Evolutionary conservation across 2,888 invertebrate species (phyloP), one percentile per base, ranked within the genome.

Genomic region (Mimachlamys varia): DNA sequence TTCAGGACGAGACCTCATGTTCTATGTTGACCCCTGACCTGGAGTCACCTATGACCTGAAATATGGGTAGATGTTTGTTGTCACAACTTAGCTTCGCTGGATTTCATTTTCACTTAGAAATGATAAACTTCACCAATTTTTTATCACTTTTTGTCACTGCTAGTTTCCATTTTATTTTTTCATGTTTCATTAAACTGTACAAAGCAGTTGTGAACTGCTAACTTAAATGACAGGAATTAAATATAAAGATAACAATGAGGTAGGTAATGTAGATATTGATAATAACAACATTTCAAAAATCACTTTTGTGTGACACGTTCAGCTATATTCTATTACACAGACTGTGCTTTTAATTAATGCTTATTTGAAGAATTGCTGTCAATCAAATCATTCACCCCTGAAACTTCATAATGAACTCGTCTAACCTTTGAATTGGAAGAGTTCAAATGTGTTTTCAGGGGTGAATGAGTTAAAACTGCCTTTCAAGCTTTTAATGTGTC

Each of bases 1-100:
- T 27, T 76, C 33, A 33, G 44, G 76, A 76, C 33, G 90, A 90
- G 37, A 90, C 89, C 87, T 88, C 90, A 33, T 53, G 13, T 17
- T 12, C 89, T 89, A 89, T 90, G 89, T 27, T 38, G 50, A 19
- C 19, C 27, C 88, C 49, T 50, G n/a, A 38, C 38, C 89, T 38
- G 3, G 15, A 62, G n/a, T 38, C 89, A 38, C n/a, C 22, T 19
- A 58, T 13, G 33, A 33, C 27, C 76, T 33, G 76, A 76, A 10
- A 76, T 76, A 27, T 27, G 27, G 76, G 76, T 76, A 76, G 76
- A 76, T 76, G 33, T 76, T 76, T 33, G 76, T 33, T 62, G 62
- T 19, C 53, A 53, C 19, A 19, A 44, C 44, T 44, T 44, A 44
- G 44, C n/a, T n/a, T 50, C 15, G 15, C 19, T 53, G 19, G 19